phyloP scores from a whole-genome alignment of 2,797 vertebrate species.

The Hemitrygon akajei region DNA sequence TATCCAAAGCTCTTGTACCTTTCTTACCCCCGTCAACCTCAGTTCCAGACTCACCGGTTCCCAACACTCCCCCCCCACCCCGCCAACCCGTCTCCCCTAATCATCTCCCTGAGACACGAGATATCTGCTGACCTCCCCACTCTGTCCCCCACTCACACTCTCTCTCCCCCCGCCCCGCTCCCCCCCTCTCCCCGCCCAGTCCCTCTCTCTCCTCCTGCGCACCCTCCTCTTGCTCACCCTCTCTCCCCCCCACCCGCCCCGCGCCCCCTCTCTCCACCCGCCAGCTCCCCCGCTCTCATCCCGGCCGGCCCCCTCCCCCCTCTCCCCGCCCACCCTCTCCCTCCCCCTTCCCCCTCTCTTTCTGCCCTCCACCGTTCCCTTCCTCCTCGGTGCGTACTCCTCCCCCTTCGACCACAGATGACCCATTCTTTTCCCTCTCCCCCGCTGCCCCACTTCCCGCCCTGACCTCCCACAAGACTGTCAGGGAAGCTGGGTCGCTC shows the following conservation, averaged over 20 bases:
- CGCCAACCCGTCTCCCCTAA: too few relatives aligned
- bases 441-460: too few relatives aligned
- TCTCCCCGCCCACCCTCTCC: background rate
- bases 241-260: background rate
- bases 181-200: too few relatives aligned
- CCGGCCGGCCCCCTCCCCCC: background rate
- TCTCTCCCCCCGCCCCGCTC: background rate
- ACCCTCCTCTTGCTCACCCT: background rate
- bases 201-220: too few relatives aligned
- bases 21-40: too few relatives aligned
- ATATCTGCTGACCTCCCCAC: background rate
- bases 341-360: background rate
- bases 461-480: slow-evolving; percentile 45
- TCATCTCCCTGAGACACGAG: background rate
- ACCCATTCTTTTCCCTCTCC: too few relatives aligned
- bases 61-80: too few relatives aligned
- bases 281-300: background rate
- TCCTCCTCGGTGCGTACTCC: background rate
- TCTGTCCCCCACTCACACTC: background rate
- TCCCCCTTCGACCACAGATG: too few relatives aligned
- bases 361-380: background rate
- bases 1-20: too few relatives aligned
- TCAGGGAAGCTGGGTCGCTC: slow-evolving; percentile 75
- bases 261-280: too few relatives aligned
- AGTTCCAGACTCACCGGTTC: too few relatives aligned